Conservation (phyloP, 2,888 invertebrate species). For the Nephrotoma guestfalica region DNA sequence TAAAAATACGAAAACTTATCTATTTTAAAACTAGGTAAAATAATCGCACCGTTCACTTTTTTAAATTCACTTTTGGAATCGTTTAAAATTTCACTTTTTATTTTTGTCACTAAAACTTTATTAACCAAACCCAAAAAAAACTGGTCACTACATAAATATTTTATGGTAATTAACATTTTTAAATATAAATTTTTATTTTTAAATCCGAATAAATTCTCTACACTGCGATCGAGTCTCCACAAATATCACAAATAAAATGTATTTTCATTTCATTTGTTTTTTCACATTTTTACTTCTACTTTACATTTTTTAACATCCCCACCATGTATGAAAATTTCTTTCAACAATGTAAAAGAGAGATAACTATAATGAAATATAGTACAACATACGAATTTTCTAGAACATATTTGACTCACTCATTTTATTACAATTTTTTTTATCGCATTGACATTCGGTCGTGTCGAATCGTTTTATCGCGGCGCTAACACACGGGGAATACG, state of each 20-base stretch:
- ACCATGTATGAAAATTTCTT: neutral
- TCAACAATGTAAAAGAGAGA: neutral
- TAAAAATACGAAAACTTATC: neutral
- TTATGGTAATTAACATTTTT: neutral
- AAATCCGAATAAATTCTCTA: neutral
- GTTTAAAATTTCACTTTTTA: neutral
- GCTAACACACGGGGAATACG: neutral
- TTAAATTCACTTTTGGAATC: neutral
- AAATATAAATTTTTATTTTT: neutral
- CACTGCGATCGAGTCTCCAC: neutral
- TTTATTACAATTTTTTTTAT: neutral
- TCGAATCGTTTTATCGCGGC: neutral
- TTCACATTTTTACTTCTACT: neutral
- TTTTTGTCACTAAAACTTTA: neutral
- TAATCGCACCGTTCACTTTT: neutral
- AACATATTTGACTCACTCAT: neutral
- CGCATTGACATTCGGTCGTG: neutral
- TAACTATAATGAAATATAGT: neutral
- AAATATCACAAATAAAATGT: neutral
- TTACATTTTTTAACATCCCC: neutral
- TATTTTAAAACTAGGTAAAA: neutral
- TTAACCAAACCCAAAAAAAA: neutral
- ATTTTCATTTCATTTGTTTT: neutral
- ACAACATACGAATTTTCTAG: neutral
- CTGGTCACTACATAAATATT: neutral